Base-by-base conservation (phyloP, 2,113 vertebrate species). In the Athene noctua region DNA sequence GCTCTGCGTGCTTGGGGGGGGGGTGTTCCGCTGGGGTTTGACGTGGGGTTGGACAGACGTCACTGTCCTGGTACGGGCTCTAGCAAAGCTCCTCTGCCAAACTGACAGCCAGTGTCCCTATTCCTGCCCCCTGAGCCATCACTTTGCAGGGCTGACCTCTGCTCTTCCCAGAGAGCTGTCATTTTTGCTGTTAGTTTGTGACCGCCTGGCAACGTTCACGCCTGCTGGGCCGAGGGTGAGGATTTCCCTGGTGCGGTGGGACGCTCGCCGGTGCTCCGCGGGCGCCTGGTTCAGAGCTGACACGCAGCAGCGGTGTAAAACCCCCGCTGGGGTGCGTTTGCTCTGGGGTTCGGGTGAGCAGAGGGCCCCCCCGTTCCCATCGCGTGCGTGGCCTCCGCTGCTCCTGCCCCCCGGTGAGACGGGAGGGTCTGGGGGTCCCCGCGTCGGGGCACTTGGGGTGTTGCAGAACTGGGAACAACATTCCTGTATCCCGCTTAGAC, bases 201-300 rank as follows among this genome's bases (percentile, higher is more conserved):
- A 27, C 13, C n/a, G 38, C 74, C 46, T 4, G 0, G 0, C 10
- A 13, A 17, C 34, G 1, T 22, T 40, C 3, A 11, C 0, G 11
- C 15, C 46, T 23, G 5, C 3, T 27, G 73, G 73, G 74, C 17
- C 7, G 9, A 20, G 59, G 52, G 21, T 15, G 58, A 47, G 66
- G 73, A 10, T 65, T 51, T 52, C 46, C 46, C 44, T 18, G 44
- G 44, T 46, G 44, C 44, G 17, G 44, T 46, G 44, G 44, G 44
- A 46, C 17, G 44, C 44, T 46, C 44, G 16, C 44, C 44, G 44
- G 44, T 16, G 44, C 44, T 46, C 44, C 15, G 44, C 44, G 15
- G 44, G 44, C 44, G 4, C 44, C 16, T 17, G 44, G 44, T 44
- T 44, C 44, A 44, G 44, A 44, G 44, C 44, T 44, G 44, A 44